phyloP scores from a whole-genome alignment of 2,113 vertebrate species.

The Malurus alboscapulatus region DNA sequence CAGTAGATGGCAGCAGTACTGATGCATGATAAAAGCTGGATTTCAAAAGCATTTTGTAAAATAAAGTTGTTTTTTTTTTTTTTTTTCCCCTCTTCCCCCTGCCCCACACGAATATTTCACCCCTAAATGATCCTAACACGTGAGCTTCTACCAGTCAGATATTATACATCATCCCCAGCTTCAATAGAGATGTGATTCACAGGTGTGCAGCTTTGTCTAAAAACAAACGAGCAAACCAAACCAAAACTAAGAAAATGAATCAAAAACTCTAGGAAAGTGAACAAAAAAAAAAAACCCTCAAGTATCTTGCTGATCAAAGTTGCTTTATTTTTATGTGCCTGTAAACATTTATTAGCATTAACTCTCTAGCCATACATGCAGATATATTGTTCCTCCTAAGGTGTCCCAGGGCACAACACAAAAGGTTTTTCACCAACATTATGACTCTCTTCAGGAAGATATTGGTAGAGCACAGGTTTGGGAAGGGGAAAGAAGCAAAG shows the following conservation, averaged over 20 bases:
- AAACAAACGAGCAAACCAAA: background rate
- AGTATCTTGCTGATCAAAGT: background rate
- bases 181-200: background rate
- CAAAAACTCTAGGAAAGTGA: background rate
- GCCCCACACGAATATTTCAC: accelerated
- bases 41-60: background rate
- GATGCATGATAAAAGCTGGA: background rate
- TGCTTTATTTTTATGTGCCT: background rate
- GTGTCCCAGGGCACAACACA: background rate
- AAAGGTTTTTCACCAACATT: background rate
- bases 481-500: accelerated
- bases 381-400: background rate
- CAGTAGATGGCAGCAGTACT: conserved; percentile 29
- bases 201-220: accelerated
- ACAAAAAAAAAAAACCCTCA: background rate
- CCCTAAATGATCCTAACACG: accelerated
- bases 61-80: background rate
- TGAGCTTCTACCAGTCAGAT: background rate
- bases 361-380: background rate
- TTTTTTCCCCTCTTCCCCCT: accelerated
- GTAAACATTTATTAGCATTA: background rate
- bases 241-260: background rate
- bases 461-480: background rate
- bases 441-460: background rate
- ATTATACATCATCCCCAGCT: background rate